Conservation (phyloP, 2,113 vertebrate genomes). For the Forbesichthys papilliferus region DNA sequence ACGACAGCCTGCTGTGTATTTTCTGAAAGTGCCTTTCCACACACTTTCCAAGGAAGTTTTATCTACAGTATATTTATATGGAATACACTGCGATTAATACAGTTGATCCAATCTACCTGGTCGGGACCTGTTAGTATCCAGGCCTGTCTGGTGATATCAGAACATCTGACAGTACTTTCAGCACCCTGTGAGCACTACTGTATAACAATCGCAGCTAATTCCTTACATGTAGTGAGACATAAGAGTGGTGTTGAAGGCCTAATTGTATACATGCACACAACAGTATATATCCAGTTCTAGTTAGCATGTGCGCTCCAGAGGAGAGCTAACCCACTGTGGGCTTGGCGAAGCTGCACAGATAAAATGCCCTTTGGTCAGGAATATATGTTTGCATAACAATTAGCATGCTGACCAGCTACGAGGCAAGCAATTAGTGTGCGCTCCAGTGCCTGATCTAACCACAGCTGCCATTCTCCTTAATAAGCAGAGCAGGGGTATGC, state of each 20-base stretch:
- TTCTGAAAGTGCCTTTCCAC: too few relatives aligned
- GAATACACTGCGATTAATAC: too few relatives aligned
- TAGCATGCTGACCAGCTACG: conserved; percentile 45
- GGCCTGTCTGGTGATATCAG: too few relatives aligned
- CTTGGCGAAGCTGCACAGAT: conserved; percentile 6
- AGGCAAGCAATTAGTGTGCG: conserved; percentile 62
- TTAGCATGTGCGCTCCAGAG: conserved; percentile 15
- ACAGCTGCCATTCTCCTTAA: conserved; percentile 57
- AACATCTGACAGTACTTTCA: too few relatives aligned
- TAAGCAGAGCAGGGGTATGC: conserved; percentile 52
- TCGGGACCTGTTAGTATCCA: too few relatives aligned
- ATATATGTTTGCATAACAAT: conserved; percentile 50
- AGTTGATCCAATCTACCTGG: too few relatives aligned
- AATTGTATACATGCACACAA: neutral
- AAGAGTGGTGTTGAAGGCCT: neutral
- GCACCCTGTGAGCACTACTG: too few relatives aligned
- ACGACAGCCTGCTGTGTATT: too few relatives aligned
- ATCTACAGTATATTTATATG: too few relatives aligned
- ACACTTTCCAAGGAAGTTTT: too few relatives aligned
- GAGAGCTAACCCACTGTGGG: neutral
- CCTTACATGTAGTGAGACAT: neutral
- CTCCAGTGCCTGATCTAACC: conserved; percentile 59
- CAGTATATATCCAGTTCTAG: conserved; percentile 6
- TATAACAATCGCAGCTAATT: neutral
- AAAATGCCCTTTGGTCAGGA: conserved; percentile 53